These are phyloP conservation scores for Falco punctatus DNA, from an alignment of 2,113 vertebrate genomes.

Conservation along the genomic window DNA sequence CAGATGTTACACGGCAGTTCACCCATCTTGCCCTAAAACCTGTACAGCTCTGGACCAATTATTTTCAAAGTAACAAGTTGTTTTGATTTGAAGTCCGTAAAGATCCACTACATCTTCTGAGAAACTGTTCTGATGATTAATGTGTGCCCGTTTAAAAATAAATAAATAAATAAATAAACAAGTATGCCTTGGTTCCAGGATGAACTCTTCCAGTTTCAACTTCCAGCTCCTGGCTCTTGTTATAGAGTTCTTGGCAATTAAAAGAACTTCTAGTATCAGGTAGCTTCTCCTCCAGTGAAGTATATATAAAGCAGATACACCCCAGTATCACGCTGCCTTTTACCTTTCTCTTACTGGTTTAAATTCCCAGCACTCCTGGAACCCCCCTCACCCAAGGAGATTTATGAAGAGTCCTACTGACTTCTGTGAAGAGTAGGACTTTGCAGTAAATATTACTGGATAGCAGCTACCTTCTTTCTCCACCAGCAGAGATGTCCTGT, in stretches of 20 bases:
- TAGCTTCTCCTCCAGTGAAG: not conserved
- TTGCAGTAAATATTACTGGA: not conserved
- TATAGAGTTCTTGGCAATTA: accelerated
- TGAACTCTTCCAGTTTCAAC: not conserved
- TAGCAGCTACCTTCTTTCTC: not conserved
- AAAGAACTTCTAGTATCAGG: not conserved
- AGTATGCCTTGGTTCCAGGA: not conserved
- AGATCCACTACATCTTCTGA: not conserved
- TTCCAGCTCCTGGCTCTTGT: not conserved
- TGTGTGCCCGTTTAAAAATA: not conserved
- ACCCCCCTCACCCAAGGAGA: not conserved
- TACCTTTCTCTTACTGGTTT: not conserved
- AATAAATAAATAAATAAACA: no score
- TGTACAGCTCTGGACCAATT: not conserved
- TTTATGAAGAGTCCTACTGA: not conserved
- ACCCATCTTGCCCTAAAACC: not conserved
- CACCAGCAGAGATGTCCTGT: not conserved
- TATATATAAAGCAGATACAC: not conserved
- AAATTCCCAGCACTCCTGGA: not conserved
- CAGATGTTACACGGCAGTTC: not conserved
- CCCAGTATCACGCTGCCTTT: not conserved
- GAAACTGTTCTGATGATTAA: not conserved
- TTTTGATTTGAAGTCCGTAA: not conserved
- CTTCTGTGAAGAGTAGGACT: not conserved
- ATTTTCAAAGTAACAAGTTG: not conserved